These are phyloP conservation scores for Chelonus formosanus DNA, from an alignment of 2,888 invertebrate genomes.

Conservation along the genomic window DNA sequence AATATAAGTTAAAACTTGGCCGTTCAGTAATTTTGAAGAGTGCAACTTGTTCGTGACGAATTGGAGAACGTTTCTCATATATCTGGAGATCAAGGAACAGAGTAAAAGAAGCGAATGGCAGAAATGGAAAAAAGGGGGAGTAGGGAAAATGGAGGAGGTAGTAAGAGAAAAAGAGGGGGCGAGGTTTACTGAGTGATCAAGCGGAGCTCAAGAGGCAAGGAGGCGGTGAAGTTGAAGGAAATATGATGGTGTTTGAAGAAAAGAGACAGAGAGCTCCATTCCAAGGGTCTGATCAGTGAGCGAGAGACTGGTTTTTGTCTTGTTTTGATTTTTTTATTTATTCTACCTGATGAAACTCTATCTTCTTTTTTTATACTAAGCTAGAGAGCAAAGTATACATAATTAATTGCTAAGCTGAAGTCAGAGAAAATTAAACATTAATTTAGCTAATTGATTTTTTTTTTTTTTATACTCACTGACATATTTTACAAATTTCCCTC, in stretches of 20 bases:
- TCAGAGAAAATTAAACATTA: conserved; percentile 15
- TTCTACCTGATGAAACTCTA: conserved; percentile 30
- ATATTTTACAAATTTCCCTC: background rate
- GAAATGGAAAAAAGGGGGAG: conserved; percentile 40
- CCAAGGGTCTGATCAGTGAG: background rate
- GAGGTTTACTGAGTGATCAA: no score
- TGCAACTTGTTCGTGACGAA: conserved; percentile 43
- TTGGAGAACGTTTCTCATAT: conserved; percentile 55
- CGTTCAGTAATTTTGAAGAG: no score
- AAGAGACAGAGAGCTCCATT: conserved; percentile 20
- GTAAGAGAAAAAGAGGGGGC: conserved; percentile 36
- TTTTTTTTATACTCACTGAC: conserved; percentile 16
- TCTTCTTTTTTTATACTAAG: conserved; percentile 11
- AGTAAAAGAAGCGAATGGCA: conserved; percentile 46
- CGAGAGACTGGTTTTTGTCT: conserved; percentile 30
- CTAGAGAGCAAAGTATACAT: background rate
- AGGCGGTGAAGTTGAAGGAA: conserved; percentile 35
- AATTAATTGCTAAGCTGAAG: conserved; percentile 2
- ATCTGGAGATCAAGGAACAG: conserved; percentile 56
- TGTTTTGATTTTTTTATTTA: conserved; percentile 34
- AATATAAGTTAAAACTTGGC: no score
- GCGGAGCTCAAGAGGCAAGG: background rate
- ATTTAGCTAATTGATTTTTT: conserved; percentile 31
- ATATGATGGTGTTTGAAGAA: conserved; percentile 22
- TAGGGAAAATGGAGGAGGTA: conserved; percentile 21